phyloP scores from a whole-genome alignment of 2,113 vertebrate species.

The Lophochroa leadbeateri region DNA sequence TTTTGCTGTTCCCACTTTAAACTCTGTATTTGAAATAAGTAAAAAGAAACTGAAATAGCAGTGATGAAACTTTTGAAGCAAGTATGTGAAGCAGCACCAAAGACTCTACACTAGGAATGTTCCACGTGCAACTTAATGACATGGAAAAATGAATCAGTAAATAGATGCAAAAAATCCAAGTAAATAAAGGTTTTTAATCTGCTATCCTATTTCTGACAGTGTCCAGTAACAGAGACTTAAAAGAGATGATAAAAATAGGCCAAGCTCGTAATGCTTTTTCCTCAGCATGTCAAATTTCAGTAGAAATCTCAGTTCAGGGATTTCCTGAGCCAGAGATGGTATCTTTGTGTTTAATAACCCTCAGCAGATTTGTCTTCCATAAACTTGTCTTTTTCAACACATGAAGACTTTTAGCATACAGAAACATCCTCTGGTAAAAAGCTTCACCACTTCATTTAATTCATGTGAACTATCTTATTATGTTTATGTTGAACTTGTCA shows the following conservation, averaged over 20 bases:
- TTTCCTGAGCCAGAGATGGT: neutral
- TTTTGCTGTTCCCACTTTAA: neutral
- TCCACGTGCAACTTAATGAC: neutral
- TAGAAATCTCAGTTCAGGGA: neutral
- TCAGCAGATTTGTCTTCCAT: neutral
- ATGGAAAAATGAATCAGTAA: neutral
- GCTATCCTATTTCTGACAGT: neutral
- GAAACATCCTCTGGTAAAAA: neutral
- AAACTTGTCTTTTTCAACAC: neutral
- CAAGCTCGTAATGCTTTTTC: neutral
- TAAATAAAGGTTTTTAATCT: neutral
- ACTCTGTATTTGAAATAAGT: neutral
- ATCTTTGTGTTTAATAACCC: conserved; percentile 8
- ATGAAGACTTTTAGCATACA: neutral
- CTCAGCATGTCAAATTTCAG: neutral
- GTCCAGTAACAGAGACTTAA: neutral
- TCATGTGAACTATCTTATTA: neutral
- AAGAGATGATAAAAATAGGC: neutral
- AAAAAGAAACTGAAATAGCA: conserved; percentile 10
- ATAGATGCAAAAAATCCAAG: neutral
- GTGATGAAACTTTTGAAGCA: neutral
- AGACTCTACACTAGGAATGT: neutral
- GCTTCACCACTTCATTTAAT: neutral
- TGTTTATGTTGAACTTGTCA: neutral
- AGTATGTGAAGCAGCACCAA: neutral